Base-by-base conservation (phyloP, 2,113 vertebrate species). In the Periophthalmus modestus region DNA sequence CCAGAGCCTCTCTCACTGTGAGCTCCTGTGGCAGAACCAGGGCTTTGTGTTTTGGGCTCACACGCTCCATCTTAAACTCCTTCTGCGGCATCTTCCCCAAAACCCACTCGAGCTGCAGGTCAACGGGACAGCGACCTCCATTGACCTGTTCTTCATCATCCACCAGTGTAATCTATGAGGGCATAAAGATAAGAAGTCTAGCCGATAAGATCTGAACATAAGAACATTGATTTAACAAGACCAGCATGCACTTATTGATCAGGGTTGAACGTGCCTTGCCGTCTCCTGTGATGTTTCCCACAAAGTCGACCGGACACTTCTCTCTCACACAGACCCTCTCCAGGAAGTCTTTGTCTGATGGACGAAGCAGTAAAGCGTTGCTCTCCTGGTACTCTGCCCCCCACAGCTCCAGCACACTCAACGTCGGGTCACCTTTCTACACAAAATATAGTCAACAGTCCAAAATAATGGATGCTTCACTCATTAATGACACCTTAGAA, bases 351-450 rank as follows among this genome's bases (percentile, higher is more conserved):
- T 80, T 80, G 59, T 95, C 83, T 0, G 88, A 39, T 0, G 94
- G 83, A 6, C 85, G 92, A 66, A 96, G 87, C 75, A 98, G 90
- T 68, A 98, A 88, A 1, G 96, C 96, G 0, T 98, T 97, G 65
- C 96, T 96, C 84, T 98, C 96, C 88, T 98, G 96, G 88, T 98
- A 98, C 84, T 98, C 96, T 0, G 96, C 96, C 2, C 96, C 96
- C 96, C 96, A 98, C 62, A 97, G 92, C 93, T 98, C 96, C 84
- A 97, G 75, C 77, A 96, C 93, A 15, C 95, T 97, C 84, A 98
- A 81, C 0, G 96, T 98, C 1, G 96, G 95, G 81, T 98, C 96
- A 4, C 95, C 96, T n/a, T 93, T 94, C 96, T 98, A 71, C 0
- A 66, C 18, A 48, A 62, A 33, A n/a, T 10, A 54, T 2, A 48